Evolutionary conservation across 1,140 invertebrate species (phyloP).

Genomic region (Drosophila kanapiae): DNA sequence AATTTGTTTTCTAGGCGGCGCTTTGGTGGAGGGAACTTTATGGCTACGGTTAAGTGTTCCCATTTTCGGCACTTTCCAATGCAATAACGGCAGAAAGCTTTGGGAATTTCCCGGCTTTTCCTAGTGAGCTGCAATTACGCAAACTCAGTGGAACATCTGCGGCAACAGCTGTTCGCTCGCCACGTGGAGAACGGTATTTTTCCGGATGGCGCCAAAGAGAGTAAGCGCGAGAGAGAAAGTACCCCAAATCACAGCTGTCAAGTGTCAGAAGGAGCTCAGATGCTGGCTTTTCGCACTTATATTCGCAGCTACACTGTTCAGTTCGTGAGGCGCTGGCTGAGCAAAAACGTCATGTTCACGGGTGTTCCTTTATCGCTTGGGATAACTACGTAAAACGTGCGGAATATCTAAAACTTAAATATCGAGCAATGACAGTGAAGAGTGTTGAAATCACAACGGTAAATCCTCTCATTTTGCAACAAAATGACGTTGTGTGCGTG

Average conservation of each 20-base stretch:
- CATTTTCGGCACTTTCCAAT: slow-evolving; percentile 41
- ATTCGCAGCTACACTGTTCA: slow-evolving; percentile 30
- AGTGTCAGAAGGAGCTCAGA: slow-evolving; percentile 56
- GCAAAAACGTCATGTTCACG: slow-evolving; percentile 62
- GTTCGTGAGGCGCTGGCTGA: slow-evolving; percentile 74
- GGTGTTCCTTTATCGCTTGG: slow-evolving; percentile 12
- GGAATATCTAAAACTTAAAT: slow-evolving; percentile 22
- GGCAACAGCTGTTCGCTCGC: slow-evolving; percentile 58
- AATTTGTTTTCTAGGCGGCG: slow-evolving; percentile 23
- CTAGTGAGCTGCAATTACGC: not conserved
- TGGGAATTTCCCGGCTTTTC: not conserved
- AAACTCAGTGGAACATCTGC: slow-evolving; percentile 14
- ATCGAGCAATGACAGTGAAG: slow-evolving; percentile 6
- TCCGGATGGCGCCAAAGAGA: slow-evolving; percentile 65
- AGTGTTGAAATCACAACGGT: slow-evolving; percentile 2
- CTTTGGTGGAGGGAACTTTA: slow-evolving; percentile 15
- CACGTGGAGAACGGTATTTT: slow-evolving; percentile 50
- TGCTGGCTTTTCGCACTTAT: slow-evolving; percentile 54
- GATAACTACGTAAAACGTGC: slow-evolving; percentile 41
- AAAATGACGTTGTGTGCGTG: not conserved
- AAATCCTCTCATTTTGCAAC: not conserved
- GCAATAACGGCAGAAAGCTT: slow-evolving; percentile 26
- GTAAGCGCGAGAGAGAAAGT: slow-evolving; percentile 38
- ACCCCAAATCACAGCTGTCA: slow-evolving; percentile 66
- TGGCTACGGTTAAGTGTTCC: slow-evolving; percentile 43